Evolutionary conservation across 2,888 invertebrate genomes (phyloP).

Genomic region (Ernsta delagoae): DNA sequence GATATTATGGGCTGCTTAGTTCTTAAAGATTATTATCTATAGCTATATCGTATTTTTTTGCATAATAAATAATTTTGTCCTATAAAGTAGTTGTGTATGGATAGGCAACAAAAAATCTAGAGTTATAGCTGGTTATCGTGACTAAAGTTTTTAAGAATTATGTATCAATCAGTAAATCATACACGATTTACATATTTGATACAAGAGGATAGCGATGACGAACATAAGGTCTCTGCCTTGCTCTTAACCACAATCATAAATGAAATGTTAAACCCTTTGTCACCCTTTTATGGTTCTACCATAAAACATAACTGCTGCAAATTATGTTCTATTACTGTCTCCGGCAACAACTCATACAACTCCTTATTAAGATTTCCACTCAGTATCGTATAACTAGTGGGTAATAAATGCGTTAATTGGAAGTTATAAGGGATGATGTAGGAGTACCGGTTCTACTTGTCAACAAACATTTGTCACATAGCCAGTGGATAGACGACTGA

Average conservation of each 20-base stretch:
- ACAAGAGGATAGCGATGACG: neutral
- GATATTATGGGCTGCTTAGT: no score
- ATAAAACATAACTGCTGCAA: neutral
- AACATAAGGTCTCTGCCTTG: neutral
- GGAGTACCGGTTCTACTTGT: constrained; percentile 12
- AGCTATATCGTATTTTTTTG: no score
- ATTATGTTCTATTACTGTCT: neutral
- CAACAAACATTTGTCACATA: neutral
- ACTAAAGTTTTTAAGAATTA: no score
- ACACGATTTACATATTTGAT: no score
- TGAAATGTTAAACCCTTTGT: neutral
- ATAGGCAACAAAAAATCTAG: no score
- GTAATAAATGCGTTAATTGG: constrained; percentile 24
- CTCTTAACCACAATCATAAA: neutral
- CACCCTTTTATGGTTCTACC: neutral
- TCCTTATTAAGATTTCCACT: constrained; percentile 22
- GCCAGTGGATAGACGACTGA: neutral
- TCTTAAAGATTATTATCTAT: no score
- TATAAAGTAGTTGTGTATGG: no score
- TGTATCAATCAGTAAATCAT: no score
- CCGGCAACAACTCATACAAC: constrained; percentile 9
- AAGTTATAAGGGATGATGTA: constrained; percentile 12
- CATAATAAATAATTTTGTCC: no score
- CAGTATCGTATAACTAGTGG: constrained; percentile 11
- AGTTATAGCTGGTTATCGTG: no score